phyloP scores from a whole-genome alignment of 2,888 invertebrate genomes.

The Erebia palarica region DNA sequence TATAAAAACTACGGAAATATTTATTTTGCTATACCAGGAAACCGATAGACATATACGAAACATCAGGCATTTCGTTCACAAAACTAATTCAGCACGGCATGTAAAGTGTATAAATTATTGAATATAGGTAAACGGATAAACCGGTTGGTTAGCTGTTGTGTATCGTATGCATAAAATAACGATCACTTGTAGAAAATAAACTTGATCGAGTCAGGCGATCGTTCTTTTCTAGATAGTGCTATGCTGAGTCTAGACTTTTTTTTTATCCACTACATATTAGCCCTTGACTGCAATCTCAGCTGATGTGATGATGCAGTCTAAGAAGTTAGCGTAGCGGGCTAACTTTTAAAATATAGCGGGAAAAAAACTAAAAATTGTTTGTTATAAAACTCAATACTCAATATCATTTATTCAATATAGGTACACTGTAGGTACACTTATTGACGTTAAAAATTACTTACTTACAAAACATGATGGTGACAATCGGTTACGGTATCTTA shows the following conservation, averaged over 20 bases:
- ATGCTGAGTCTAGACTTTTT: not conserved
- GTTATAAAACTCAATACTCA: no score
- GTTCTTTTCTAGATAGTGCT: not conserved
- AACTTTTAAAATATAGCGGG: no score
- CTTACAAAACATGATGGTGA: no score
- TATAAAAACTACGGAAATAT: constrained; percentile 1
- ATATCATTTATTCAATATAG: no score
- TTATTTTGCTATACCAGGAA: constrained; percentile 6
- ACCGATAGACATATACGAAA: constrained; percentile 1
- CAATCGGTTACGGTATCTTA: no score
- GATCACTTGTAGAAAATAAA: constrained; percentile 13
- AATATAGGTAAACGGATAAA: constrained; percentile 9
- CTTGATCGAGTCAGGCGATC: constrained; percentile 16
- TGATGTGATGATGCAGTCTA: no score
- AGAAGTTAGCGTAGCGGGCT: no score
- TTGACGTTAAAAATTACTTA: no score
- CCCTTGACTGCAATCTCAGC: no score
- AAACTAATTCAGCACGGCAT: constrained; percentile 7
- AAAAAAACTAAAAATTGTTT: no score
- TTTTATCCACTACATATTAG: no score
- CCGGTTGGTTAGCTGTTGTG: not conserved
- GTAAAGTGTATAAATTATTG: constrained; percentile 17
- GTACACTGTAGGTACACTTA: no score
- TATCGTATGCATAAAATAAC: constrained; percentile 20
- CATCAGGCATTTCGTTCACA: constrained; percentile 1